phyloP scores from a whole-genome alignment of 2,113 vertebrate species.

The Morphnarchus princeps region DNA sequence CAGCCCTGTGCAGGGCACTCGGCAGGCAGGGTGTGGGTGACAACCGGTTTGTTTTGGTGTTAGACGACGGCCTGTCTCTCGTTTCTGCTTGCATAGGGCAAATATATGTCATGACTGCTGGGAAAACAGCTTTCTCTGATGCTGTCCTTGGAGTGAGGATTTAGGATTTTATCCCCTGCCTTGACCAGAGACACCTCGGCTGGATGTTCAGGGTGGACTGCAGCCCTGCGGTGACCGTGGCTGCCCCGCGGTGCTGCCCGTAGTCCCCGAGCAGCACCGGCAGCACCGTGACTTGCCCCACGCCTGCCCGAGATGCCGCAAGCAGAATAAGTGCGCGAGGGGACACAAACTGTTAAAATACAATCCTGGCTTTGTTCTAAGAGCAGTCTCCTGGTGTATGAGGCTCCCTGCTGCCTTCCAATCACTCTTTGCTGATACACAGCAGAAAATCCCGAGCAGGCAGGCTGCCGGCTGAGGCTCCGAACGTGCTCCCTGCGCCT shows the following conservation, averaged over 20 bases:
- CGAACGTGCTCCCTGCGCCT: background rate
- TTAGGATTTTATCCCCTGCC: background rate
- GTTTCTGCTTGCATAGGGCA: background rate
- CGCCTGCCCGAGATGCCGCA: background rate
- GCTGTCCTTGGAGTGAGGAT: background rate
- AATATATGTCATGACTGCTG: rapidly evolving
- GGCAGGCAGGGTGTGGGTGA: rapidly evolving
- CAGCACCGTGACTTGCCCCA: background rate
- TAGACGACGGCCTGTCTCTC: rapidly evolving
- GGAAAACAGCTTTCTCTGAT: background rate
- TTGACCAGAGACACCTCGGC: rapidly evolving
- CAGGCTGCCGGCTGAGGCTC: background rate
- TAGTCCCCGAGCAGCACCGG: rapidly evolving
- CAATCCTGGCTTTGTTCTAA: background rate
- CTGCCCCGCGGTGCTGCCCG: background rate
- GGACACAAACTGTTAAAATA: background rate
- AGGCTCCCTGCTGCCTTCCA: background rate
- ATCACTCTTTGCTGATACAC: background rate
- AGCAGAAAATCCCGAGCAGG: background rate
- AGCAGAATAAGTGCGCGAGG: rapidly evolving
- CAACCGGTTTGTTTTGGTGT: rapidly evolving
- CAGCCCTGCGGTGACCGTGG: background rate
- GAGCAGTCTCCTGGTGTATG: background rate
- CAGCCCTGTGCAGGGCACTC: background rate
- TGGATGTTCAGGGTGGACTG: background rate